phyloP scores from a whole-genome alignment of 2,797 vertebrate species.

The Glyptemys insculpta region DNA sequence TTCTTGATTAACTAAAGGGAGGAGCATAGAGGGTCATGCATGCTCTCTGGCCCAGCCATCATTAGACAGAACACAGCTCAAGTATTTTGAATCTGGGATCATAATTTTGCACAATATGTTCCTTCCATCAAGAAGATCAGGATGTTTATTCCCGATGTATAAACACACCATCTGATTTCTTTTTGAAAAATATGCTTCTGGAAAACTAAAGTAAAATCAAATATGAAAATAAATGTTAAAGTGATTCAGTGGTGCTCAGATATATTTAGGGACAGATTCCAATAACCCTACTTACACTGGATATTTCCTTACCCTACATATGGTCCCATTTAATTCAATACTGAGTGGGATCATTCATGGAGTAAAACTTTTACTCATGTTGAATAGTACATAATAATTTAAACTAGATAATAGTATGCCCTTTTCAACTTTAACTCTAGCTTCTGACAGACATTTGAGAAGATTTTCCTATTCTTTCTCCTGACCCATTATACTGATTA shows the following conservation, averaged over 20 bases:
- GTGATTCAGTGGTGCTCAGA: not conserved
- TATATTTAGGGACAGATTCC: not conserved
- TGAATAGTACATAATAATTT: not conserved
- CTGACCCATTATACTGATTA: not conserved
- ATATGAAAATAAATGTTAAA: not conserved
- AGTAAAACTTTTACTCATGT: not conserved
- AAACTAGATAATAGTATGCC: not conserved
- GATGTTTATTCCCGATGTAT: not conserved
- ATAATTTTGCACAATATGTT: not conserved
- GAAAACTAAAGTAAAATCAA: not conserved
- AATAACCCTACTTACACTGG: not conserved
- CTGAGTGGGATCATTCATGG: not conserved
- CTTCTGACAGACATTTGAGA: not conserved
- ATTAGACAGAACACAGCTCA: not conserved
- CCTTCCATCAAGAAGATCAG: not conserved
- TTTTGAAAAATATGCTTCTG: not conserved
- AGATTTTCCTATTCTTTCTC: not conserved
- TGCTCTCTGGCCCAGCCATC: not conserved
- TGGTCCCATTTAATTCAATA: not conserved
- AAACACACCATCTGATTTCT: not conserved
- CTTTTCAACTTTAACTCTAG: not conserved
- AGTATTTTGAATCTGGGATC: not conserved
- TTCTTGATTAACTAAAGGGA: not conserved
- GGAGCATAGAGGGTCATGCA: accelerated
- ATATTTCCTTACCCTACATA: not conserved